Conservation (phyloP, 2,113 vertebrate species). For the Pseudopipra pipra region DNA sequence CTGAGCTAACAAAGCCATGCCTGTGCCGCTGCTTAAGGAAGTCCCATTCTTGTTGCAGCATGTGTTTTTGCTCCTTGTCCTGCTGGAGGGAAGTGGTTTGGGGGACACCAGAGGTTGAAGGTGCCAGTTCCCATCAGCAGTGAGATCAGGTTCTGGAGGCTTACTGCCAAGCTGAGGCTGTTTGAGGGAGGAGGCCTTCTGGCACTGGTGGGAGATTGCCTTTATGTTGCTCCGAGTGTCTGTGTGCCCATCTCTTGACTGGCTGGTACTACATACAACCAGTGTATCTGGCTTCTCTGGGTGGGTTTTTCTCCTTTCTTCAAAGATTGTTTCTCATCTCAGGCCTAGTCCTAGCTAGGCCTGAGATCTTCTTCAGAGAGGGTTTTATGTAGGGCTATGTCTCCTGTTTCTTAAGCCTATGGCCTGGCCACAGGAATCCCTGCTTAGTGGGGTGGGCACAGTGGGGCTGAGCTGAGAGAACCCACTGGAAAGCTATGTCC, state of each 20-base stretch:
- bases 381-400: background rate
- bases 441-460: background rate
- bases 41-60: background rate
- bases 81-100: background rate
- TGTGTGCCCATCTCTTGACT: rapidly evolving
- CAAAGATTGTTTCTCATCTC: background rate
- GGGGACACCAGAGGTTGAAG: background rate
- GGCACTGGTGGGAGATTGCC: background rate
- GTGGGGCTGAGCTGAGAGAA: background rate
- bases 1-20: background rate
- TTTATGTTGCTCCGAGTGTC: background rate
- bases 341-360: background rate
- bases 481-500: background rate
- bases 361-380: background rate
- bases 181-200: background rate
- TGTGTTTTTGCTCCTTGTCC: background rate
- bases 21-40: background rate
- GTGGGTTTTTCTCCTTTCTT: background rate
- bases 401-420: background rate
- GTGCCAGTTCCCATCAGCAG: background rate
- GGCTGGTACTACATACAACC: background rate
- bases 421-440: background rate
- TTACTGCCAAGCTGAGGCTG: background rate
- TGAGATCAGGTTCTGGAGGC: background rate
- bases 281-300: background rate